Conservation (phyloP, 2,113 vertebrate genomes). For the Cygnus atratus region DNA sequence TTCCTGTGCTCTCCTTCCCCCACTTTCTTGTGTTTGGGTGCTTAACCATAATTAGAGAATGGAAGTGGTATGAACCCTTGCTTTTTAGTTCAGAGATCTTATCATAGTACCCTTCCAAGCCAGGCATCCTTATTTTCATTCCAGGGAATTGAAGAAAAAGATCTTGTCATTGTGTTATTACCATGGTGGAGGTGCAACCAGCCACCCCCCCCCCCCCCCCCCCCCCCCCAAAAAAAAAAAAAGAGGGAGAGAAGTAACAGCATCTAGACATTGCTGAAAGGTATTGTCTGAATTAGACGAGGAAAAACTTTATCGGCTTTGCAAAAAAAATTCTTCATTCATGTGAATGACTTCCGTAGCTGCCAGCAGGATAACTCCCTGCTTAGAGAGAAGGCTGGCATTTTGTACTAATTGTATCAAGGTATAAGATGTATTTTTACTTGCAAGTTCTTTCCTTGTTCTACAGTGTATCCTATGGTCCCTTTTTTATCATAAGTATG, state of each 20-base stretch:
- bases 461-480: background rate
- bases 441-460: background rate
- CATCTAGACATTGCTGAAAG: background rate
- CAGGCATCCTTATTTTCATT: background rate
- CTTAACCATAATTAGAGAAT: background rate
- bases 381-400: background rate
- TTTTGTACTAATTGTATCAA: background rate
- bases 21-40: background rate
- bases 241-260: background rate
- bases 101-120: background rate
- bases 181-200: background rate
- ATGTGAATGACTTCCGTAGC: background rate
- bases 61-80: background rate
- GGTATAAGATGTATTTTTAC: background rate
- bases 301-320: too few species aligned
- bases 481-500: background rate
- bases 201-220: too few species aligned
- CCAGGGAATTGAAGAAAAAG: background rate
- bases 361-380: background rate
- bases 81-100: background rate
- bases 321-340: background rate
- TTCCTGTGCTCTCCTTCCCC: background rate
- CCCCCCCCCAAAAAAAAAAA: too few species aligned
- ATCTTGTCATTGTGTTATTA: background rate
- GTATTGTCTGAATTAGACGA: background rate